Percentiles rank a stretch among this genome's conserved stretches.
Conservation (phyloP, 2,113 vertebrate genomes). For the Cichladusa arquata region DNA sequence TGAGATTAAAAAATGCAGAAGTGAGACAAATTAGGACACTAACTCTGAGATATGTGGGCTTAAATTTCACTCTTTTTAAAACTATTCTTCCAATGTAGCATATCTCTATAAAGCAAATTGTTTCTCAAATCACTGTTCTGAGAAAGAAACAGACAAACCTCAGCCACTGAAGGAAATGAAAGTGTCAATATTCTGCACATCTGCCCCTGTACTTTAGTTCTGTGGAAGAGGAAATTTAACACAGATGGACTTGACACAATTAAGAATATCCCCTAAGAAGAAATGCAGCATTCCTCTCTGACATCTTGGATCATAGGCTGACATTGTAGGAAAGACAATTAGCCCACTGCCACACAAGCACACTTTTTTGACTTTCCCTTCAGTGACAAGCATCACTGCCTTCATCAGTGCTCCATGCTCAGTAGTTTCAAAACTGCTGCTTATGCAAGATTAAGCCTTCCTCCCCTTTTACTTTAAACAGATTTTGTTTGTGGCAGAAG, state of each 20-base stretch:
- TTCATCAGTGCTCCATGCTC: not conserved
- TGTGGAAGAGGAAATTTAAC: slow-evolving; percentile 9
- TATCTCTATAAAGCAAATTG: not conserved
- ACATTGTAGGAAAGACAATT: not conserved
- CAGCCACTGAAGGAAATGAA: not conserved
- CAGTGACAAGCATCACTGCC: not conserved
- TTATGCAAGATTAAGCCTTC: not conserved
- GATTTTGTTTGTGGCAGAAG: not conserved
- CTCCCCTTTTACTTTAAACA: not conserved
- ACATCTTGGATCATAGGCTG: not conserved
- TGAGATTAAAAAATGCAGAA: not conserved
- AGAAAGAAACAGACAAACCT: not conserved
- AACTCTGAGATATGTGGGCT: not conserved
- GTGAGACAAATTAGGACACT: not conserved
- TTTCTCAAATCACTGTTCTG: not conserved
- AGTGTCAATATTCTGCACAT: not conserved
- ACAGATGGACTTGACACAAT: not conserved
- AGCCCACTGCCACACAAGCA: not conserved
- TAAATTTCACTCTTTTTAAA: not conserved
- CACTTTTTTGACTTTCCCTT: not conserved
- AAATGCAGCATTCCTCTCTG: not conserved
- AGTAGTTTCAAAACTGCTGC: not conserved
- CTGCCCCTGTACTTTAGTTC: not conserved
- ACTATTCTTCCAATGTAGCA: not conserved
- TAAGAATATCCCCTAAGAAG: not conserved